Percentiles rank a stretch among this genome's conserved stretches.
Evolutionary conservation across 2,888 invertebrate species (phyloP).

Genomic region (Podabrus alpinus): DNA sequence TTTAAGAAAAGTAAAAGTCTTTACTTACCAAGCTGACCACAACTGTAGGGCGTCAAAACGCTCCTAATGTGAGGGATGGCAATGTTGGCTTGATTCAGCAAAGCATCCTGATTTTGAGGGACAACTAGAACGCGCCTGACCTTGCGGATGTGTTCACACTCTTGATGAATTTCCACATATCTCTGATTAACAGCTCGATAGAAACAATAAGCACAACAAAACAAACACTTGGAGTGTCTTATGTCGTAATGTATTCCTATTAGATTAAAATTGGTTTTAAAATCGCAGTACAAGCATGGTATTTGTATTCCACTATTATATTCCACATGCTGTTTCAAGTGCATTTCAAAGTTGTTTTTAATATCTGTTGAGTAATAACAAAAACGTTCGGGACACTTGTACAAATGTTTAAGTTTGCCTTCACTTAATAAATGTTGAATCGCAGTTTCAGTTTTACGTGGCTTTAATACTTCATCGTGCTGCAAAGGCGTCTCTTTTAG

Average conservation of each 20-base stretch:
- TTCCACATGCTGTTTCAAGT: constrained; percentile 51
- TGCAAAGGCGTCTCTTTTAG: constrained; percentile 26
- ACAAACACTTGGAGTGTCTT: constrained; percentile 65
- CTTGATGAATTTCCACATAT: constrained; percentile 65
- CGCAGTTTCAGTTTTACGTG: constrained; percentile 39
- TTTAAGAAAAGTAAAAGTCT: not conserved
- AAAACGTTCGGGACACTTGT: constrained; percentile 61
- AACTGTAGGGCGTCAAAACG: constrained; percentile 42
- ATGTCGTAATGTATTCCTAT: constrained; percentile 62
- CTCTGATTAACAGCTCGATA: constrained; percentile 66
- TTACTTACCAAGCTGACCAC: constrained; percentile 37
- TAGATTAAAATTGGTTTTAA: constrained; percentile 54
- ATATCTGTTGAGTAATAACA: constrained; percentile 58
- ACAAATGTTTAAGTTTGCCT: constrained; percentile 54
- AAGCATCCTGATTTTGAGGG: constrained; percentile 41
- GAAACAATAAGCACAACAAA: constrained; percentile 69
- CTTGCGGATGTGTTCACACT: constrained; percentile 48
- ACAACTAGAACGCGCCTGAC: constrained; percentile 36
- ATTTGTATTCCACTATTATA: constrained; percentile 36
- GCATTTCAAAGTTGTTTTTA: constrained; percentile 49
- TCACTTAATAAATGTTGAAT: constrained; percentile 51
- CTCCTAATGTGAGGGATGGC: constrained; percentile 29
- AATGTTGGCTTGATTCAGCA: constrained; percentile 31
- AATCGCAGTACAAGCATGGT: constrained; percentile 57
- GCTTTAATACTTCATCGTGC: constrained; percentile 37